These are phyloP conservation scores for Perognathus longimembris DNA, from an alignment of 2,113 vertebrate species.

Conservation along the genomic window DNA sequence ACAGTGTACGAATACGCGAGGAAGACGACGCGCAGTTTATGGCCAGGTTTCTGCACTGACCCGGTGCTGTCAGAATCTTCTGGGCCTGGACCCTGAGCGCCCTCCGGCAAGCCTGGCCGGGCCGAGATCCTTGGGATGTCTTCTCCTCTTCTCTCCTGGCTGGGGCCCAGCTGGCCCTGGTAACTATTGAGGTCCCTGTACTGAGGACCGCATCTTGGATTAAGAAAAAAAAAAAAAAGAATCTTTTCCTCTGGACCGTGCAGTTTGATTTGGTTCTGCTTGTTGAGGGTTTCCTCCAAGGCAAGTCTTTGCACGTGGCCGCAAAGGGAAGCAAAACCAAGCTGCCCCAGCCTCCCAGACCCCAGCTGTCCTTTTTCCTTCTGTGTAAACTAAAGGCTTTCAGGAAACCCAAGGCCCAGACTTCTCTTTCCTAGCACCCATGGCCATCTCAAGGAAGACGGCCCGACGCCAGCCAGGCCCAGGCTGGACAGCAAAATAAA, in stretches of 20 bases:
- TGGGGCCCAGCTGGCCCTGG: neutral
- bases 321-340: neutral
- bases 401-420: neutral
- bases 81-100: fast-evolving
- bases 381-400: neutral
- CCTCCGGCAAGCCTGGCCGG: neutral
- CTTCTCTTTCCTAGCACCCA: neutral
- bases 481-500: neutral
- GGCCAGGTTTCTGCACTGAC: neutral
- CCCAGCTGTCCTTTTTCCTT: neutral
- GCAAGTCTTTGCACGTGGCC: neutral
- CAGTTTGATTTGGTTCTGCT: neutral
- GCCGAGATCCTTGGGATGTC: fast-evolving
- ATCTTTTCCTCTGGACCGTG: neutral
- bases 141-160: neutral
- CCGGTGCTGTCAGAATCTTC: neutral
- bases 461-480: neutral
- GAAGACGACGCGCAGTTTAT: constrained; percentile 24
- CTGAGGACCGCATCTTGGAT: neutral
- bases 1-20: constrained; percentile 24
- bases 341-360: neutral
- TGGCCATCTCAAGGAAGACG: neutral
- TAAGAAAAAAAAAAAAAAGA: neutral
- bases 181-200: neutral
- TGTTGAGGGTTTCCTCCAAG: neutral